Evolutionary conservation across 2,797 vertebrate species (phyloP).

Genomic region (Linurgus olivaceus): DNA sequence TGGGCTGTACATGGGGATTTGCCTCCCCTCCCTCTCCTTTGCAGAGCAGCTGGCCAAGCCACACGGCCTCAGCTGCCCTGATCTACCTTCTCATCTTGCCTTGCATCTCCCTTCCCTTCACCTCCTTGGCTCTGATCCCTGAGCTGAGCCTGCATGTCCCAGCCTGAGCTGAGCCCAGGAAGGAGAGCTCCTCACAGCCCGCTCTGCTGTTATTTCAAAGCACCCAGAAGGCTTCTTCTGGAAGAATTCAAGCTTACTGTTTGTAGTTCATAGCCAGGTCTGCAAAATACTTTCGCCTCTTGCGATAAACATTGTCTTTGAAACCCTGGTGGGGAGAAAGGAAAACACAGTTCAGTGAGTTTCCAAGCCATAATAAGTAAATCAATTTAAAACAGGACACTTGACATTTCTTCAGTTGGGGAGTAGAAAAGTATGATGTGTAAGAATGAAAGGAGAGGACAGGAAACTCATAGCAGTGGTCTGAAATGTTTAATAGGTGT

Average conservation of each 20-base stretch:
- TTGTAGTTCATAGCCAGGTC: conserved; percentile 91
- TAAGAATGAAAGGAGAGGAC: neutral
- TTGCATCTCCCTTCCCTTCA: neutral
- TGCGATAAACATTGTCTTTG: conserved; percentile 94
- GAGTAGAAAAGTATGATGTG: neutral
- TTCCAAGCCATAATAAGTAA: neutral
- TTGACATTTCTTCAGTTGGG: neutral
- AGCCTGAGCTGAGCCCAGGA: neutral
- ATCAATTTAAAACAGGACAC: neutral
- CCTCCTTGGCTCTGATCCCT: neutral
- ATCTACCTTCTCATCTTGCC: neutral
- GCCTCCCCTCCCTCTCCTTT: neutral
- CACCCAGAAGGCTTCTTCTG: neutral
- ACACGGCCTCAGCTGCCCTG: fast-evolving
- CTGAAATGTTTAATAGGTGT: neutral
- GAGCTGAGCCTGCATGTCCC: neutral
- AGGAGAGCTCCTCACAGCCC: neutral
- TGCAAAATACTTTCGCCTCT: conserved; percentile 92
- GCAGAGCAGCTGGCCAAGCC: neutral
- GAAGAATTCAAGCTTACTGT: conserved; percentile 81
- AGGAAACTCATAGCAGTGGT: neutral
- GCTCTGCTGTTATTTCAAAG: neutral
- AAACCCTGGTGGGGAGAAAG: conserved; percentile 83
- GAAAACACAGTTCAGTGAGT: neutral
- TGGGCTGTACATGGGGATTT: neutral